These are phyloP conservation scores for Hirtodrosophila confusa DNA, from an alignment of 2,888 invertebrate genomes.

Conservation along the genomic window DNA sequence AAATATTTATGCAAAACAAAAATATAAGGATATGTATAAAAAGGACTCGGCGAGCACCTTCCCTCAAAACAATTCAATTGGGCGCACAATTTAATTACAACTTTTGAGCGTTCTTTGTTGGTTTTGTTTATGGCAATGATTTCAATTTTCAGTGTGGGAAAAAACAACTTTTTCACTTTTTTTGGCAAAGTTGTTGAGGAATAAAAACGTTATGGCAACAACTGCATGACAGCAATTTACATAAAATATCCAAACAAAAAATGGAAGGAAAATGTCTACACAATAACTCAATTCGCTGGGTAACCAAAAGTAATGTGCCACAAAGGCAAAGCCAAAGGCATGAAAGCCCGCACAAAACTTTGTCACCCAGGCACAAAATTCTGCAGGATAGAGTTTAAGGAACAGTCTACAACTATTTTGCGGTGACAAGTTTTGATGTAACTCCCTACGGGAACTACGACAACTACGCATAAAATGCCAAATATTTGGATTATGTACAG, in stretches of 20 bases:
- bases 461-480: constrained; percentile 45
- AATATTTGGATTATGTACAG: constrained; percentile 70
- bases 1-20: constrained; percentile 43
- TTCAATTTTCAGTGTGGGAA: constrained; percentile 26
- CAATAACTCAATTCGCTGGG: constrained; percentile 73
- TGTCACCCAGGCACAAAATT: constrained; percentile 34
- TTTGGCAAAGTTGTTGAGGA: constrained; percentile 27
- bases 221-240: constrained; percentile 51
- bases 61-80: constrained; percentile 60
- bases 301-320: constrained; percentile 52
- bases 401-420: constrained; percentile 61
- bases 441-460: constrained; percentile 47
- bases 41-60: constrained; percentile 13
- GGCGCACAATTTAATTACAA: constrained; percentile 66
- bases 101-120: constrained; percentile 24
- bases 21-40: constrained; percentile 5
- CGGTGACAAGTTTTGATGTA: constrained; percentile 61
- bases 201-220: constrained; percentile 32
- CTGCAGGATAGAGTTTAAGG: constrained; percentile 51
- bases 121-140: constrained; percentile 35
- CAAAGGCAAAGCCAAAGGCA: constrained; percentile 48
- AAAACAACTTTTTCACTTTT: constrained; percentile 24
- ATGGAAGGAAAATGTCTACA: constrained; percentile 45
- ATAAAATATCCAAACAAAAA: constrained; percentile 48
- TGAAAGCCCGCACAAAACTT: constrained; percentile 51